Percentiles rank a stretch among this genome's conserved stretches.
Conservation (phyloP, 2,113 vertebrate species). For the Riparia riparia region DNA sequence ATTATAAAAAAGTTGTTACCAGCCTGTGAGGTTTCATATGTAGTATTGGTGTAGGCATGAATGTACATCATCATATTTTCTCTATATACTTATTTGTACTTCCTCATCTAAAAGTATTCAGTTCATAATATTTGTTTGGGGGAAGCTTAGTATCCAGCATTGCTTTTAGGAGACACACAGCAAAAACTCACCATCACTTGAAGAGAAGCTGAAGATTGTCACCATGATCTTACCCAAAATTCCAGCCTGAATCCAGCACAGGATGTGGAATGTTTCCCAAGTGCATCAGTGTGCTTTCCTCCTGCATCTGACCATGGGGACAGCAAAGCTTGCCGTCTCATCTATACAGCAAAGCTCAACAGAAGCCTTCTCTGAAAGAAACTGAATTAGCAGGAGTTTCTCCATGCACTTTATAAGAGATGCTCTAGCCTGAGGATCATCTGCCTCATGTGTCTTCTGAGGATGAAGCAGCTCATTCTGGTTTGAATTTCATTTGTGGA, state of each 20-base stretch:
- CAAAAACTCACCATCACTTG: background rate
- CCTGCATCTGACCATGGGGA: background rate
- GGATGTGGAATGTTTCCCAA: background rate
- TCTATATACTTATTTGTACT: background rate
- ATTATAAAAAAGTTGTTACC: background rate
- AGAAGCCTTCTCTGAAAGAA: rapidly evolving
- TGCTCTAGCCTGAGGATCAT: background rate
- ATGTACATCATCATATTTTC: background rate
- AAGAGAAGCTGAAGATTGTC: background rate
- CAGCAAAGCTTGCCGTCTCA: background rate
- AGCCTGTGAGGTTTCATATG: background rate
- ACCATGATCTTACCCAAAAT: background rate
- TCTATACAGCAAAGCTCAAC: background rate
- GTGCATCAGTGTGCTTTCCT: background rate
- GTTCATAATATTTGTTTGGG: background rate
- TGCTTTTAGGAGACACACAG: background rate
- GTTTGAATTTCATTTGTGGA: background rate
- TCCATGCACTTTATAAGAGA: background rate
- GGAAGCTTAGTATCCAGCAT: background rate
- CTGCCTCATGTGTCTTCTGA: background rate
- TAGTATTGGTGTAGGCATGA: background rate
- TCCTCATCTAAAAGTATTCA: background rate
- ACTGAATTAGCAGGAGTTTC: background rate
- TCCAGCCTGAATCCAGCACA: background rate
- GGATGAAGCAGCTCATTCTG: background rate